Base-by-base conservation (phyloP, 2,113 vertebrate species). In the Garra rufa region DNA sequence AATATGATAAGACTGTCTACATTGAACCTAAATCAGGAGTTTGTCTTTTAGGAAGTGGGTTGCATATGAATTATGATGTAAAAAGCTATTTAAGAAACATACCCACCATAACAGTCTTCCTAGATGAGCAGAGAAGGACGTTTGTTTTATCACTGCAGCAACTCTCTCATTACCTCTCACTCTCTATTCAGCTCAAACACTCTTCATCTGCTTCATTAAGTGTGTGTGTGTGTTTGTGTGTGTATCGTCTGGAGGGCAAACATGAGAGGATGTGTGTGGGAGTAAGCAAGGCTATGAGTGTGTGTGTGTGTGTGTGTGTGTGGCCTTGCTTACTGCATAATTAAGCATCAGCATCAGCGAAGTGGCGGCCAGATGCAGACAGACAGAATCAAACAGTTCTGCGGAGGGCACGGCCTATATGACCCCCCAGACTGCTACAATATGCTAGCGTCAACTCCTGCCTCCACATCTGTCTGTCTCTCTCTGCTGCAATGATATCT, bases 261-360 rank as follows among this genome's bases (percentile, higher is more conserved):
- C 81, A 71, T 61, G 76, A 84, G 81, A 85, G 78, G 81, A 76
- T 83, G 34, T 78, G 55, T 59, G 67, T n/a, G 50, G 52, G 46
- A 55, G 77, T 46, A 69, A 52, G 73, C 46, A 52, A 9, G 73
- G 46, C 46, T 76, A 6, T 48, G 67, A 52, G 52, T 85, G 71
- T 73, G 24, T 67, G 78, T 85, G 71, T 81, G 59, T 55, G 63
- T 15, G 59, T 74, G 74, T 61, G 52, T 83, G 70, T 67, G 24
- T 57, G 78, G 75, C 81, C 67, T 57, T 52, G 80, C 79, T 81
- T 75, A 41, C 90, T 92, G 88, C 86, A 91, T 92, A 89, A 93
- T 92, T 92, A 91, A 92, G 88, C 89, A 86, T 86, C 85, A 83
- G 86, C 83, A 87, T 74, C 76, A 74, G 86, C 87, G 67, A 1